phyloP scores from a whole-genome alignment of 2,797 vertebrate genomes.

The Siniperca obscura region DNA sequence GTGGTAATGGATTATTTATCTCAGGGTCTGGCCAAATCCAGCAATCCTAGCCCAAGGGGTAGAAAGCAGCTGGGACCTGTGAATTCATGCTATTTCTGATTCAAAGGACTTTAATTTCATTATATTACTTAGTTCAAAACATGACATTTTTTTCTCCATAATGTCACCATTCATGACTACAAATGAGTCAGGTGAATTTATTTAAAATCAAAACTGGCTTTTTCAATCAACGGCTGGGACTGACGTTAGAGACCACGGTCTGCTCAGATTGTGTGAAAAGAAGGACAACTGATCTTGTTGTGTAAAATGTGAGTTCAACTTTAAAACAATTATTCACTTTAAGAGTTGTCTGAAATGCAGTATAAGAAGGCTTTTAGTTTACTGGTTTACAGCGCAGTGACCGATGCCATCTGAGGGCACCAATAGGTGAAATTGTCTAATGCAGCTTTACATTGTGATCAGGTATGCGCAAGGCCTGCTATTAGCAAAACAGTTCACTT shows the following conservation, averaged over 20 bases:
- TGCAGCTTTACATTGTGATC: background rate
- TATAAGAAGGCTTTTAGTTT: background rate
- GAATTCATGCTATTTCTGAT: conserved; percentile 26
- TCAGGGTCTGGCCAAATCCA: conserved; percentile 49
- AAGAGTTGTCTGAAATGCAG: background rate
- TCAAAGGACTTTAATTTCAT: conserved; percentile 41
- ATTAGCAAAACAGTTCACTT: background rate
- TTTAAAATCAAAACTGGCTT: background rate
- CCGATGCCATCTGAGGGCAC: background rate
- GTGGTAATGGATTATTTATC: conserved; percentile 62
- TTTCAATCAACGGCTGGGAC: background rate
- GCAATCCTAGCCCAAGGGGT: conserved; percentile 22
- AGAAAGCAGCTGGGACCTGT: conserved; percentile 23
- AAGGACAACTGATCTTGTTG: background rate
- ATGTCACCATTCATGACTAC: conserved; percentile 16
- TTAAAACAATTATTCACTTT: background rate
- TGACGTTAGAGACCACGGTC: background rate
- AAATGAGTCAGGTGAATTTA: conserved; percentile 28
- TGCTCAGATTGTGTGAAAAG: conserved; percentile 2
- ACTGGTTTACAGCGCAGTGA: background rate
- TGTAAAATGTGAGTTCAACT: background rate
- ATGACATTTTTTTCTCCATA: background rate
- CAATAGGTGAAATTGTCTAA: background rate
- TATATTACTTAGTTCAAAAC: conserved; percentile 11
- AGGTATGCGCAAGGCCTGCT: background rate